Evolutionary conservation across 2,888 invertebrate genomes (phyloP).

Genomic region (Autographa pulchrina): DNA sequence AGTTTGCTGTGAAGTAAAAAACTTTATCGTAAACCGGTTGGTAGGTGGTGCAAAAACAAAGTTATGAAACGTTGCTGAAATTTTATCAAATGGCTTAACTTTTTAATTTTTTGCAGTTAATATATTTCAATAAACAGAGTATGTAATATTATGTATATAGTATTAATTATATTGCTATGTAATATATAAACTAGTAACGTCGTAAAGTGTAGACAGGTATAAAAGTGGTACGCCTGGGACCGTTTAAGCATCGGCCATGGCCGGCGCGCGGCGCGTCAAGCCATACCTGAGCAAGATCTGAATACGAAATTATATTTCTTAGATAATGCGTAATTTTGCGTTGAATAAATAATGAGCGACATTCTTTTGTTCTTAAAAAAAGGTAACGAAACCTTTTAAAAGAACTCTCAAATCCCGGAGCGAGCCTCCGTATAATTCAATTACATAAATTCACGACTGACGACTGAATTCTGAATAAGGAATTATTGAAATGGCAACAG

Average conservation of each 20-base stretch:
- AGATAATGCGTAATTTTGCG: slow-evolving; percentile 35
- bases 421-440: slow-evolving; percentile 49
- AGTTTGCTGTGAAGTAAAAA: no score
- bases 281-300: slow-evolving; percentile 27
- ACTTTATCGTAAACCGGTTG: no score
- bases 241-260: neutral
- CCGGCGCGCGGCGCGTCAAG: neutral
- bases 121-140: neutral
- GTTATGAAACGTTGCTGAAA: no score
- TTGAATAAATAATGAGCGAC: slow-evolving; percentile 51
- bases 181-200: neutral
- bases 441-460: slow-evolving; percentile 55
- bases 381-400: slow-evolving; percentile 48
- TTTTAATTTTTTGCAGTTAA: neutral
- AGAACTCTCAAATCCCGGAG: slow-evolving; percentile 41
- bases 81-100: no score
- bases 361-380: slow-evolving; percentile 51
- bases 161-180: no score
- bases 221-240: neutral
- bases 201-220: neutral
- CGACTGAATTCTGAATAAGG: slow-evolving; percentile 50
- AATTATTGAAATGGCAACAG: slow-evolving; percentile 59
- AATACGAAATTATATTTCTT: slow-evolving; percentile 30
- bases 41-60: no score
- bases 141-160: neutral